Evolutionary conservation across 2,113 vertebrate species (phyloP).

Genomic region (Heterocephalus glaber): DNA sequence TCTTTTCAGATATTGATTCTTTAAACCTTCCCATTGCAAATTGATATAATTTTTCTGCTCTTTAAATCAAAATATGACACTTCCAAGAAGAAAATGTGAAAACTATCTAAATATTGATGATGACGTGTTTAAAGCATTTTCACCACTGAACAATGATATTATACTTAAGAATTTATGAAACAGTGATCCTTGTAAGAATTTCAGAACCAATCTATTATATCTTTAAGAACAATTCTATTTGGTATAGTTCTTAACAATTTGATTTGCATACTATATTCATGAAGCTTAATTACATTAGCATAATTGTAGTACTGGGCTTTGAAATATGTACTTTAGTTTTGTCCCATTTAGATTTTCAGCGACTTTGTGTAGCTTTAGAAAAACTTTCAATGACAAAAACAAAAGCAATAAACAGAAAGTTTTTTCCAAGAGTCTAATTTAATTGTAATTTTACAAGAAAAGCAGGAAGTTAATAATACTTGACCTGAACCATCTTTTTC

Average conservation of each 20-base stretch:
- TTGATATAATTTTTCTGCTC: not conserved
- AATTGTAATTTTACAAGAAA: constrained; percentile 36
- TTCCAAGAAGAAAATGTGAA: constrained; percentile 46
- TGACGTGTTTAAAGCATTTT: constrained; percentile 61
- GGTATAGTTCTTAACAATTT: constrained; percentile 68
- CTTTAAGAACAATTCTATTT: constrained; percentile 72
- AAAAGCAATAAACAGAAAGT: constrained; percentile 21
- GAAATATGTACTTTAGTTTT: constrained; percentile 63
- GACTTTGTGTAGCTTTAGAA: not conserved
- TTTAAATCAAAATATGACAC: constrained; percentile 55
- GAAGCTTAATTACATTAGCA: constrained; percentile 81
- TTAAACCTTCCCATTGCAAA: not conserved
- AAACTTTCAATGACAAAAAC: constrained; percentile 64
- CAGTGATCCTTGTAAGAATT: constrained; percentile 51
- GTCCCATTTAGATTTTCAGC: constrained; percentile 52
- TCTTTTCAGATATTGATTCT: not conserved
- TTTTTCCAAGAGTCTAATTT: constrained; percentile 28
- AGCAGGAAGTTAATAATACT: constrained; percentile 54
- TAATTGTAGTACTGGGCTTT: constrained; percentile 52
- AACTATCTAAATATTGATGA: constrained; percentile 57
- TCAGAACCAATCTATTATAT: constrained; percentile 32
- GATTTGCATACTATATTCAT: constrained; percentile 79
- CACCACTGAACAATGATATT: constrained; percentile 36
- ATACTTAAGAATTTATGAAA: constrained; percentile 69
- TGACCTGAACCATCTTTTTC: not conserved